phyloP scores from a whole-genome alignment of 2,113 vertebrate species.

The Vimba vimba region DNA sequence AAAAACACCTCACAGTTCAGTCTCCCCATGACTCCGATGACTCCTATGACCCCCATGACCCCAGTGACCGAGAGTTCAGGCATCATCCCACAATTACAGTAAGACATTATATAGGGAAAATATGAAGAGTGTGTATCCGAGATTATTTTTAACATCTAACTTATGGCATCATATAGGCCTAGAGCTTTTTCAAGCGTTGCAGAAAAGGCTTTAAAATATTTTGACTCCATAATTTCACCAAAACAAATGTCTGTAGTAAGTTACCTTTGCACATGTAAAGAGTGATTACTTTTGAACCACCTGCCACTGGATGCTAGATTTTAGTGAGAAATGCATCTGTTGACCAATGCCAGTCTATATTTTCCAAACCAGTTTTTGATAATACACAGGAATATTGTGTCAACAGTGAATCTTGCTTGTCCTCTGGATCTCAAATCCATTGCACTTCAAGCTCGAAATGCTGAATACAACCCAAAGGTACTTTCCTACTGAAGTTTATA shows the following conservation, averaged over 20 bases:
- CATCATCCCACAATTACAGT: constrained; percentile 94
- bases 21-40: constrained; percentile 82
- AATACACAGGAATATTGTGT: constrained; percentile 89
- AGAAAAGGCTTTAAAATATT: background rate
- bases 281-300: background rate
- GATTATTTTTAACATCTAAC: background rate
- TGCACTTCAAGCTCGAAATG: constrained; percentile 92
- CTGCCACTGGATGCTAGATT: background rate
- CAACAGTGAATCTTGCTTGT: constrained; percentile 93
- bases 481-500: background rate
- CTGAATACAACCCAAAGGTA: constrained; percentile 99
- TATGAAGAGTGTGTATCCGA: background rate
- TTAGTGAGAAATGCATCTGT: background rate
- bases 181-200: background rate
- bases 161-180: background rate
- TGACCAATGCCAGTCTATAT: background rate
- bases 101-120: constrained; percentile 55
- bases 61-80: constrained; percentile 85
- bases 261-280: background rate
- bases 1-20: constrained; percentile 55
- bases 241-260: background rate
- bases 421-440: constrained; percentile 95
- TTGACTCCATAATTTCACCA: background rate
- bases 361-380: constrained; percentile 41
- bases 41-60: constrained; percentile 84